Conservation (phyloP, 1,140 invertebrate genomes). For the Caerostris extrusa region DNA sequence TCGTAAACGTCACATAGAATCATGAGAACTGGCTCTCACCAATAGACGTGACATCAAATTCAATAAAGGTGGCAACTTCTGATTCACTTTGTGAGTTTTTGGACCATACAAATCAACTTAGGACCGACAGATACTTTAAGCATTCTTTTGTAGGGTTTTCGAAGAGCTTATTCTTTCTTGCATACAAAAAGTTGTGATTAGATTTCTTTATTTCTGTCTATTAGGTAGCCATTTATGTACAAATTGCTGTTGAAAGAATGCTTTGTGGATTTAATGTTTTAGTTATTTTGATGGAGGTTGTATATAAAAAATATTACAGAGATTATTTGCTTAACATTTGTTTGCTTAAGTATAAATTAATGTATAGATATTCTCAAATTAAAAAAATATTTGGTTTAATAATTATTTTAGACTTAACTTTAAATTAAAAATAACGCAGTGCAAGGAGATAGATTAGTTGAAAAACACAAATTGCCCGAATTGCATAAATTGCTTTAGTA, state of each 20-base stretch:
- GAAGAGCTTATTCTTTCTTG: background rate
- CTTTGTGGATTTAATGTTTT: background rate
- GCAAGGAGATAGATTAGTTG: too few relatives aligned
- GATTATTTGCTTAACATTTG: too few relatives aligned
- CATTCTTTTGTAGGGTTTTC: background rate
- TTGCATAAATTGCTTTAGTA: too few relatives aligned
- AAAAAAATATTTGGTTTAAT: too few relatives aligned
- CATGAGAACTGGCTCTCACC: slow-evolving; percentile 13
- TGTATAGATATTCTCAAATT: too few relatives aligned
- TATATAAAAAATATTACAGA: too few relatives aligned
- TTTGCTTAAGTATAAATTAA: too few relatives aligned
- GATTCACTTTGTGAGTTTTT: slow-evolving; percentile 27
- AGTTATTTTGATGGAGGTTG: too few relatives aligned
- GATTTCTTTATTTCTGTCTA: background rate
- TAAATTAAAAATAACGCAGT: too few relatives aligned
- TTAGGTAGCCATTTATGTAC: background rate
- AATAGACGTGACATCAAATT: slow-evolving; percentile 65
- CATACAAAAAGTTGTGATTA: background rate
- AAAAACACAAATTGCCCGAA: too few relatives aligned
- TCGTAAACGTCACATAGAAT: slow-evolving; percentile 59
- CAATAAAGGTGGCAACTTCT: slow-evolving; percentile 52
- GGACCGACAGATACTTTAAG: background rate
- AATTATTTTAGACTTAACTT: too few relatives aligned
- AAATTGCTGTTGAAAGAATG: background rate
- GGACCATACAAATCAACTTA: slow-evolving; percentile 53